These are phyloP conservation scores for Clivina fossor DNA, from an alignment of 2,888 invertebrate species.

Conservation along the genomic window DNA sequence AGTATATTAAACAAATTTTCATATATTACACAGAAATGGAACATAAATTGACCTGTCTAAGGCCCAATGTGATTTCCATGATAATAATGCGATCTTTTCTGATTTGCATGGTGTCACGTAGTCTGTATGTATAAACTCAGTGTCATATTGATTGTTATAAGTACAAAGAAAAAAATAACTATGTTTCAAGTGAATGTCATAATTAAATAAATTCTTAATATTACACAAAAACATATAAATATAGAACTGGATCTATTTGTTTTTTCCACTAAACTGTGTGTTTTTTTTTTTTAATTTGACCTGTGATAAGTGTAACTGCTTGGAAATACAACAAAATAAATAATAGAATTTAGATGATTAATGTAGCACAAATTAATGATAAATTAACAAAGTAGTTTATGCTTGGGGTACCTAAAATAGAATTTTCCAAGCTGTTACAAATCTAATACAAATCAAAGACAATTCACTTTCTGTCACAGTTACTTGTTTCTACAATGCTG, in stretches of 20 bases:
- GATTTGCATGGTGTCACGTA: slow-evolving; percentile 12
- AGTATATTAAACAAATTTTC: neutral
- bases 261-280: neutral
- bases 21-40: neutral
- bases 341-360: too few species aligned
- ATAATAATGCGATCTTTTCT: slow-evolving; percentile 21
- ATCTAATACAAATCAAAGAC: too few species aligned
- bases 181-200: neutral
- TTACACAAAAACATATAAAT: neutral
- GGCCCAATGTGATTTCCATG: slow-evolving; percentile 28
- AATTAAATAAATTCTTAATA: neutral
- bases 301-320: slow-evolving; percentile 26
- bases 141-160: slow-evolving; percentile 8
- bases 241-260: neutral
- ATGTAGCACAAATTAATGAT: too few species aligned
- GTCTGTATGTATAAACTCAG: slow-evolving; percentile 4
- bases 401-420: too few species aligned
- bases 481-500: too few species aligned
- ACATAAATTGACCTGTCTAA: too few species aligned
- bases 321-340: too few species aligned
- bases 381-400: too few species aligned
- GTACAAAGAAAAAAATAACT: slow-evolving; percentile 1
- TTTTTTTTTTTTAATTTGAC: slow-evolving; percentile 13
- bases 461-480: too few species aligned
- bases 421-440: slow-evolving; percentile 14